Evolutionary conservation across 2,888 invertebrate species (phyloP), one percentile per base, ranked within the genome.

Genomic region (Aphidoletes aphidimyza): DNA sequence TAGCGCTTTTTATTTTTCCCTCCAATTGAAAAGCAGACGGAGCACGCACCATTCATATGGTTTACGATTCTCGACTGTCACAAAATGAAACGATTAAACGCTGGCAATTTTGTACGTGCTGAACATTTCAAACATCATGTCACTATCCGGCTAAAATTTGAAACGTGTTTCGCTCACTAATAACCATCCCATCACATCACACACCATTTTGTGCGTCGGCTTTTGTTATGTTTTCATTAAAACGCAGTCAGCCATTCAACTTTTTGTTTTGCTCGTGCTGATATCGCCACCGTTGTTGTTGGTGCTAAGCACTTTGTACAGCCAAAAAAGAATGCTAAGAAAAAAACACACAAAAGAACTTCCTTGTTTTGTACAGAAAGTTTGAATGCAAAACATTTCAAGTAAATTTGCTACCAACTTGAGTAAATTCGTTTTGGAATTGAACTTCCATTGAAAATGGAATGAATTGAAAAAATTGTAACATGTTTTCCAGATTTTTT

Each of bases 41-140:
- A 69, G 26, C 69, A 69, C 69, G 69, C 69, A 69, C 69, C 26
- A 69, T 69, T 69, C 34, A 69, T 69, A 30, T 69, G 30, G 69
- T 69, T 69, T 54, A 54, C 26, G 26, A 26, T 3, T 54, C 54
- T n/a, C n/a, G n/a, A n/a, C 26, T 26, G 54, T 22, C 54, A 22
- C 54, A 69, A 69, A 69, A 69, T 69, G 30, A 69, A 69, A 69
- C 34, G 69, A 69, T 69, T 69, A 69, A 69, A 30, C 30, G 69
- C 14, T 69, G 17, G 17, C 34, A 30, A 69, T 30, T 69, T 30
- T 34, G 69, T 69, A 69, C 69, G 69, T 69, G 69, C 11, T 69
- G n/a, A 30, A 69, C 3, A 69, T 69, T 69, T 69, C 30, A 5
- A 69, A 69, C 69, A 69, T 30, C 30, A 30, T 69, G 30, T 2